Conservation (phyloP, 2,888 invertebrate species). For the Hofmannophila pseudospretella region DNA sequence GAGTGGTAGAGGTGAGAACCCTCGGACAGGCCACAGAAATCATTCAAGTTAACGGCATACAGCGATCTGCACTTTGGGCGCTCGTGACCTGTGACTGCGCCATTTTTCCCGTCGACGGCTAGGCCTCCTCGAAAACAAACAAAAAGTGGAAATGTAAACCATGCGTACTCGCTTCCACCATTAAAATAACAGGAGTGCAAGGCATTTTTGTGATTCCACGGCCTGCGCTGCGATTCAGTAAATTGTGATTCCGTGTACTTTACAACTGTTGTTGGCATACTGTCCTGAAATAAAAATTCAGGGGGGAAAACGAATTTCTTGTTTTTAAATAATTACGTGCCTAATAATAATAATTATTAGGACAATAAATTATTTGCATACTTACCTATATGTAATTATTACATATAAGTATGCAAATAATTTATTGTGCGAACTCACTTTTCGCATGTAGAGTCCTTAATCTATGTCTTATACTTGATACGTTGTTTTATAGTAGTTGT, state of each 20-base stretch:
- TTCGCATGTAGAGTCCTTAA: too few relatives aligned
- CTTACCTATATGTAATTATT: too few relatives aligned
- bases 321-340: too few relatives aligned
- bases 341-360: too few relatives aligned
- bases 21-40: conserved; percentile 55
- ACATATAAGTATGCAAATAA: too few relatives aligned
- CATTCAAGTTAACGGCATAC: conserved; percentile 62
- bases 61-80: conserved; percentile 52
- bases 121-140: conserved; percentile 13
- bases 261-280: too few relatives aligned
- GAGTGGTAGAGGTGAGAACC: conserved; percentile 46
- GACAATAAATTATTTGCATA: too few relatives aligned
- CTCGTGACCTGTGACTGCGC: conserved; percentile 51
- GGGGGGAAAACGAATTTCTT: too few relatives aligned
- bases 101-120: conserved; percentile 34
- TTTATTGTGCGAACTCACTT: too few relatives aligned
- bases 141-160: conserved; percentile 8
- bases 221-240: background rate
- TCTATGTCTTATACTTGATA: too few relatives aligned
- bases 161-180: background rate
- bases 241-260: background rate
- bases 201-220: background rate
- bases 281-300: too few relatives aligned
- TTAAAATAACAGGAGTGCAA: background rate
- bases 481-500: too few relatives aligned